Conservation (phyloP, 1,140 invertebrate genomes). For the Bombus affinis region DNA sequence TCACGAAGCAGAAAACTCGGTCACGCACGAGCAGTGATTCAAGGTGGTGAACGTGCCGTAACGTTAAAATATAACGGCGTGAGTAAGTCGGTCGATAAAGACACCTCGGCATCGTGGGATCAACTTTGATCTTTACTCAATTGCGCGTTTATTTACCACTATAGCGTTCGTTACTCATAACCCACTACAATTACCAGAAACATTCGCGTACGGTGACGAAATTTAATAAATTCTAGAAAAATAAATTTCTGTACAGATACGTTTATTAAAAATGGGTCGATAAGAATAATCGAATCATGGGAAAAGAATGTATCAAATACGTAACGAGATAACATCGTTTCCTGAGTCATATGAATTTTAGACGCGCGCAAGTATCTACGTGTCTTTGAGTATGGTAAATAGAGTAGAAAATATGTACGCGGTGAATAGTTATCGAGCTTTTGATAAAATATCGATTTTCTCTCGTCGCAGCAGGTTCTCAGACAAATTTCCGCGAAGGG, state of each 20-base stretch:
- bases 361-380: slow-evolving; percentile 4
- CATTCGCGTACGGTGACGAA: no score
- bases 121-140: slow-evolving; percentile 33
- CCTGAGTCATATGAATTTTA: slow-evolving; percentile 48
- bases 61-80: slow-evolving; percentile 35
- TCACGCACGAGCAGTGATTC: slow-evolving; percentile 54
- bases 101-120: background rate
- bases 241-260: no score
- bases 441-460: slow-evolving; percentile 42
- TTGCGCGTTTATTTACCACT: background rate
- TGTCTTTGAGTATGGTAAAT: slow-evolving; percentile 25
- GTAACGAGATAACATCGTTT: slow-evolving; percentile 35
- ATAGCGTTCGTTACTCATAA: background rate
- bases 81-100: slow-evolving; percentile 57
- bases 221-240: no score
- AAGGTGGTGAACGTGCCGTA: slow-evolving; percentile 50
- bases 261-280: background rate
- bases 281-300: slow-evolving; percentile 5
- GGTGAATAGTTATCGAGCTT: slow-evolving; percentile 25
- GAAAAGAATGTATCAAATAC: slow-evolving; percentile 20
- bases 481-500: background rate
- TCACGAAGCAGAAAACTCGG: slow-evolving; percentile 36
- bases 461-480: background rate
- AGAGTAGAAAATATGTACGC: slow-evolving; percentile 16
- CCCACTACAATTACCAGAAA: background rate